A percentile compares a stretch with the other conserved stretches of the same genome.
Evolutionary conservation across 2,888 invertebrate species (phyloP).

Genomic region (Didymodactylos carnosus): DNA sequence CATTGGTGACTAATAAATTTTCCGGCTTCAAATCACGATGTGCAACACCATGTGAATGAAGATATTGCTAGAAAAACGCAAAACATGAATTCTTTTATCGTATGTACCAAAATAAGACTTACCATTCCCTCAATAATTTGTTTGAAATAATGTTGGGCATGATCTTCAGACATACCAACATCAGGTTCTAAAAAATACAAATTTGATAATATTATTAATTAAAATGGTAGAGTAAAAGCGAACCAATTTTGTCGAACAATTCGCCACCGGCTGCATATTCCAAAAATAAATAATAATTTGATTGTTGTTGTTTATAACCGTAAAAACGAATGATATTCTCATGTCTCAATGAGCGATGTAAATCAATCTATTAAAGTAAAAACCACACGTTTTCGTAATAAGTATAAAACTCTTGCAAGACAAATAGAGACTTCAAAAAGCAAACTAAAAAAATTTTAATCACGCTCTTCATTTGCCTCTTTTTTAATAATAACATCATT

Average conservation of each 20-base stretch:
- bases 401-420: not conserved
- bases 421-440: not conserved
- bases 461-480: not conserved
- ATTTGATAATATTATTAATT: slow-evolving; percentile 37
- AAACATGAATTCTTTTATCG: not conserved
- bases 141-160: slow-evolving; percentile 66
- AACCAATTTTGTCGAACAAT: slow-evolving; percentile 68
- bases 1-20: slow-evolving; percentile 65
- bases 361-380: slow-evolving; percentile 43
- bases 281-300: slow-evolving; percentile 68
- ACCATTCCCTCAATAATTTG: slow-evolving; percentile 61
- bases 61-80: slow-evolving; percentile 43
- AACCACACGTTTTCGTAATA: no score
- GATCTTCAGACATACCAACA: slow-evolving; percentile 56
- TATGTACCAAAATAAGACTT: no score
- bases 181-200: slow-evolving; percentile 55
- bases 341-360: slow-evolving; percentile 65
- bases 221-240: slow-evolving; percentile 29
- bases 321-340: slow-evolving; percentile 66
- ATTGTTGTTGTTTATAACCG: slow-evolving; percentile 57
- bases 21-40: slow-evolving; percentile 77
- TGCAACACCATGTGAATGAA: slow-evolving; percentile 67
- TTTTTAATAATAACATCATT: not conserved
- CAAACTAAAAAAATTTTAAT: no score
- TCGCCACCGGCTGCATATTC: slow-evolving; percentile 93